Conservation (phyloP, 2,888 invertebrate genomes). For the Neria commutata region DNA sequence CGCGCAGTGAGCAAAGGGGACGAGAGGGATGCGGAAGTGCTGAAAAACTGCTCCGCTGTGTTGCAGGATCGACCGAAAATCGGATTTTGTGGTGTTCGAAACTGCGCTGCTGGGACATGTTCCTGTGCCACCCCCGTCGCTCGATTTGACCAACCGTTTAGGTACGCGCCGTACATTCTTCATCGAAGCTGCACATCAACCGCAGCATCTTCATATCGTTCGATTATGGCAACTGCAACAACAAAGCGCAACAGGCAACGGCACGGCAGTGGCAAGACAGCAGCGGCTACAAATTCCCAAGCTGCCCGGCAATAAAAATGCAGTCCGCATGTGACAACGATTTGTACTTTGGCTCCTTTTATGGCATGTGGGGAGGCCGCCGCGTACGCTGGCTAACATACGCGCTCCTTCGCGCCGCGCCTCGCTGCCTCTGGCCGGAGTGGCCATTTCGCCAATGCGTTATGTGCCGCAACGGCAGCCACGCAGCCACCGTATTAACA, state of each 20-base stretch:
- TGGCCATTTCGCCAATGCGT: neutral
- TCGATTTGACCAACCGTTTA: constrained; percentile 35
- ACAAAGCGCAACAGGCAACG: constrained; percentile 17
- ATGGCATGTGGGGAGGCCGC: constrained; percentile 27
- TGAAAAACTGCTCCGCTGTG: too few species aligned
- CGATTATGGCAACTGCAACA: constrained; percentile 24
- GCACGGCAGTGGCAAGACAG: constrained; percentile 3
- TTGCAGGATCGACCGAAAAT: too few species aligned
- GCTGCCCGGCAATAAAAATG: constrained; percentile 58
- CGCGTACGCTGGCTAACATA: too few species aligned
- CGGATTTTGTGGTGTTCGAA: too few species aligned
- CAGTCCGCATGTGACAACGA: constrained; percentile 59
- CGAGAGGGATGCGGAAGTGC: too few species aligned
- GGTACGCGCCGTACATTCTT: constrained; percentile 26
- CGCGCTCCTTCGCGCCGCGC: too few species aligned
- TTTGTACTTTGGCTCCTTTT: constrained; percentile 49
- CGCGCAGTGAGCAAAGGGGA: too few species aligned
- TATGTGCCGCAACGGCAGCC: constrained; percentile 2
- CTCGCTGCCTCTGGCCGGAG: constrained; percentile 12
- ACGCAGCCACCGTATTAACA: constrained; percentile 14
- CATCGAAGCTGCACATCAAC: constrained; percentile 15
- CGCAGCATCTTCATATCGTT: neutral
- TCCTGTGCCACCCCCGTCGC: too few species aligned
- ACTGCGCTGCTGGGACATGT: too few species aligned
- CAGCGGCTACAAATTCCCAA: constrained; percentile 47